Evolutionary conservation across 2,888 invertebrate genomes (phyloP), one percentile per base, ranked within the genome.

Genomic region (Drosophila vallismaia): DNA sequence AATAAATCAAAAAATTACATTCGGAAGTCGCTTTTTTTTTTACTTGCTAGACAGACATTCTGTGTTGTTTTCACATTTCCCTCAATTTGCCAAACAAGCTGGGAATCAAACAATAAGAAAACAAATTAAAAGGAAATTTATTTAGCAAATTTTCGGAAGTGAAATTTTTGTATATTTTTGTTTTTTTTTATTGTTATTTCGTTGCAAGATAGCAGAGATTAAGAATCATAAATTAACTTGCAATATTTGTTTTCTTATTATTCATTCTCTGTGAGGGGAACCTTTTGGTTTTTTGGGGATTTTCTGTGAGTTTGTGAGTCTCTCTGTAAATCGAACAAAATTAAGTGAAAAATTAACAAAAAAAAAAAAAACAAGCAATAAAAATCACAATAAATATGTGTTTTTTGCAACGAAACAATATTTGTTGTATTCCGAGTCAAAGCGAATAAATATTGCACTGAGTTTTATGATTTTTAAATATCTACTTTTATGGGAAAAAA

Each of bases 131-230:
- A 42, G 48, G 19, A 69, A 24, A 53, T 49, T 29, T 38, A 57
- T 52, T 33, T 60, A 52, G 8, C 8, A 10, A 26, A 26, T 54
- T 69, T 68, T 68, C 60, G 82, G 80, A 81, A 81, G 79, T 81
- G 59, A 81, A 75, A 81, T 73, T 19, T 77, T 59, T 10, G 36
- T 31, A 19, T 50, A 40, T 1, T 4, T 28, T 19, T 77, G 59
- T 10, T 40, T 33, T 12, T 50, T 45, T 28, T 4, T 28, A n/a
- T n/a, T n/a, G n/a, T n/a, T n/a, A n/a, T 12, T 36, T 36, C 40
- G 53, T 19, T 44, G 42, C 38, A 44, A 62, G 49, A 42, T 28
- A 19, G 62, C 31, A 40, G 38, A 12, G 6, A 38, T 38, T 3
- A 8, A 8, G 40, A 68, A 46, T 44, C 57, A 57, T 66, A 66